Conservation (phyloP, 2,113 vertebrate genomes). For the Stegastes partitus region DNA sequence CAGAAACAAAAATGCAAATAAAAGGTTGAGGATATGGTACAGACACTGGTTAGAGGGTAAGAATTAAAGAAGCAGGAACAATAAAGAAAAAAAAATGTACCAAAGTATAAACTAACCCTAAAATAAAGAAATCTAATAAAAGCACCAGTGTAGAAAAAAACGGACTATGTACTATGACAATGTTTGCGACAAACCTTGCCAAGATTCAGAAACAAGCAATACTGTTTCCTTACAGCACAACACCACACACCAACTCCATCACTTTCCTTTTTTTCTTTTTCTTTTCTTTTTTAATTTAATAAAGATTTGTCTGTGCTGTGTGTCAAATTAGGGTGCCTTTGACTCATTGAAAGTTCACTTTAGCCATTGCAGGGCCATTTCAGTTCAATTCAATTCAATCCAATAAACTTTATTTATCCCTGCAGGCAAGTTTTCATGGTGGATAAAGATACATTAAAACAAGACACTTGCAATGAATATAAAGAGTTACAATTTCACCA, state of each 20-base stretch:
- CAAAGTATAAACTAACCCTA: background rate
- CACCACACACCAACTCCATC: constrained; percentile 33
- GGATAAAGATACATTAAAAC: constrained; percentile 69
- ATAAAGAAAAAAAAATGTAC: background rate
- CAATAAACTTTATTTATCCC: constrained; percentile 75
- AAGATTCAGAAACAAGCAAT: constrained; percentile 31
- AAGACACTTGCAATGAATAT: constrained; percentile 50
- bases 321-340: constrained; percentile 60
- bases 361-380: constrained; percentile 63
- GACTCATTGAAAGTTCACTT: constrained; percentile 62
- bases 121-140: background rate
- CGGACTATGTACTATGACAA: background rate
- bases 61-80: background rate
- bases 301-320: constrained; percentile 57
- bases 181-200: constrained; percentile 14
- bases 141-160: background rate
- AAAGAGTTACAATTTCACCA: constrained; percentile 28
- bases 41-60: constrained; percentile 1
- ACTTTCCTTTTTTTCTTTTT: background rate
- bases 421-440: constrained; percentile 62
- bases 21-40: background rate
- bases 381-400: constrained; percentile 73
- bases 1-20: background rate
- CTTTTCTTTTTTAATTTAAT: constrained; percentile 49
- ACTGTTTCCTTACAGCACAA: constrained; percentile 27